phyloP scores from a whole-genome alignment of 2,113 vertebrate species.

The Psittacula cyanocephala region DNA sequence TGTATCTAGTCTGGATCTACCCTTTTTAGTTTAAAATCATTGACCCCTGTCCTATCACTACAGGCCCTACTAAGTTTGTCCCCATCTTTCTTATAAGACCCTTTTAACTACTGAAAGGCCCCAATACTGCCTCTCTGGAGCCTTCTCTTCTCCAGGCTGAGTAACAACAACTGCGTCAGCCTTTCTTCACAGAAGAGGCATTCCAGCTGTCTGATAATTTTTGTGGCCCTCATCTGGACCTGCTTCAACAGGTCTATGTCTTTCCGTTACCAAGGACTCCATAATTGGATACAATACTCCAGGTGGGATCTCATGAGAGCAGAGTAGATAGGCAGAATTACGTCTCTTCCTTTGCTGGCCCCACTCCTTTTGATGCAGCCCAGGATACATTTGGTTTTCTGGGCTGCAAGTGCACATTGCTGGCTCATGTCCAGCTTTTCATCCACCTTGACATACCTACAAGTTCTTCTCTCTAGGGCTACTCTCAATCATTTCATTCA shows the following conservation, averaged over 20 bases:
- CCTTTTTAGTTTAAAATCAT: neutral
- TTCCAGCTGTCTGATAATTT: neutral
- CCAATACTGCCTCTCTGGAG: neutral
- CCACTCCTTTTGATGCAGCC: neutral
- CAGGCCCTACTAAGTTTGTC: neutral
- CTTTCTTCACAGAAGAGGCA: neutral
- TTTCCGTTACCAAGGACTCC: neutral
- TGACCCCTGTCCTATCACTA: neutral
- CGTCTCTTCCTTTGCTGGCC: neutral
- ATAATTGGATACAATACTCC: neutral
- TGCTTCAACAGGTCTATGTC: neutral
- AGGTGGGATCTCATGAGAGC: neutral
- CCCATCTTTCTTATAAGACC: neutral
- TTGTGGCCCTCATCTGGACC: neutral
- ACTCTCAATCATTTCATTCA: neutral
- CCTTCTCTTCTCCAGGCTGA: neutral
- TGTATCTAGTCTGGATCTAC: neutral
- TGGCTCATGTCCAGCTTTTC: neutral
- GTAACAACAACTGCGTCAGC: neutral
- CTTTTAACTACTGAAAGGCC: neutral
- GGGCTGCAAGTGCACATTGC: accelerated
- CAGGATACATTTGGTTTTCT: neutral
- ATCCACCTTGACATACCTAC: neutral
- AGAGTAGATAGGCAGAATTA: neutral
- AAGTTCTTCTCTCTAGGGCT: neutral